Base-by-base conservation (phyloP, 2,113 vertebrate genomes). In the Sturnus vulgaris region DNA sequence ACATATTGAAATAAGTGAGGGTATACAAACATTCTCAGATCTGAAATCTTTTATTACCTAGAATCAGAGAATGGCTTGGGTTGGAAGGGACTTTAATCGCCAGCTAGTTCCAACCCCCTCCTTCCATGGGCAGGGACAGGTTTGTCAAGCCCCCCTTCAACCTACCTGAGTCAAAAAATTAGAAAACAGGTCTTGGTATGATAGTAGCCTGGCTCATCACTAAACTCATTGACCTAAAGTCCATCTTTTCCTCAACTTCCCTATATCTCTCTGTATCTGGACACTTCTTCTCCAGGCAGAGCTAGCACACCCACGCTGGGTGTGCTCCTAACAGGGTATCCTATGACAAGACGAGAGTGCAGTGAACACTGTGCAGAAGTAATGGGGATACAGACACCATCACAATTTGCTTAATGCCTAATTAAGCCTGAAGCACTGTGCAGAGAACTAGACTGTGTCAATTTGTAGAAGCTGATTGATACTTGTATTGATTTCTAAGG, bases 381-480 rank as follows among this genome's bases (percentile, higher is more conserved):
- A 63, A 50, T 16, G 42, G 30, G 30, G 24, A 91, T 77, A 21
- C 59, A 85, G 78, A 72, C 63, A 92, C n/a, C 14, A 39, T 3
- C 15, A 0, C 46, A 50, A 59, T 80, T 93, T 59, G 70, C 17
- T 77, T 37, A 7, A 1, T 66, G 61, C 19, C 57, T 90, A 93
- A 91, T 95, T 95, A 94, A 88, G 33, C 50, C 75, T 80, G 81
- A 79, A 90, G 55, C 47, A 76, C 78, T 80, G 46, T 69, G 50
- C 0, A 0, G 27, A 82, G 84, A 90, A 63, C 59, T 66, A 65
- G 71, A 73, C 60, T 9, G 1, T 78, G 25, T 23, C 82, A 82
- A 70, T 92, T 80, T 66, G 39, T 40, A 84, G 78, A 73, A 85
- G 66, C 9, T 85, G 80, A 56, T 56, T 82, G 78, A 68, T 92